phyloP scores from a whole-genome alignment of 2,888 invertebrate species.

The Orthosia gothica region DNA sequence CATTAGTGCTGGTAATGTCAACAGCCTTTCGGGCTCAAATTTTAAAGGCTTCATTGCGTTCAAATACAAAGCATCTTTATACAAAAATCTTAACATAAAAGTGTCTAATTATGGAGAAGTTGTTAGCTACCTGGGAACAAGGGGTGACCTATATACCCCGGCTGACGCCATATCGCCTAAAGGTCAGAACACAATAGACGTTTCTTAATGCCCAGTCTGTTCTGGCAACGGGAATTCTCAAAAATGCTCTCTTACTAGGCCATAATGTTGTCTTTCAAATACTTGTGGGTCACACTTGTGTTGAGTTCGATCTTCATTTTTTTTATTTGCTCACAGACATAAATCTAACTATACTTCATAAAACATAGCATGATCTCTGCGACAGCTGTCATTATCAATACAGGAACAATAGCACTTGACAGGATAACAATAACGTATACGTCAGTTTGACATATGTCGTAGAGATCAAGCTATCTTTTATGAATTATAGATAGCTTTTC shows the following conservation, averaged over 20 bases:
- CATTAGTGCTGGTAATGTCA: too few relatives aligned
- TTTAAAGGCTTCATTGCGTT: background rate
- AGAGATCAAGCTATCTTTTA: too few relatives aligned
- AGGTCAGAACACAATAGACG: conserved; percentile 30
- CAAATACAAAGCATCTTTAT: background rate
- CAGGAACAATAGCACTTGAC: too few relatives aligned
- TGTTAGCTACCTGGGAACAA: conserved; percentile 16
- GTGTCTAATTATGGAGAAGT: conserved; percentile 23
- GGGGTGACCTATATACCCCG: conserved; percentile 52
- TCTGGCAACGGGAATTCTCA: conserved; percentile 12
- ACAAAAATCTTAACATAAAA: background rate
- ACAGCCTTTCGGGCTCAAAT: background rate
- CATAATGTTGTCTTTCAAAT: conserved; percentile 1
- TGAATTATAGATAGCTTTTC: background rate
- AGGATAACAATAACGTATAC: too few relatives aligned
- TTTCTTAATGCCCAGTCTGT: conserved; percentile 28
- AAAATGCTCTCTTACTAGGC: background rate
- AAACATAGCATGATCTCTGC: too few relatives aligned
- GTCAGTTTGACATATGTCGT: too few relatives aligned
- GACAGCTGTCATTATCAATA: too few relatives aligned
- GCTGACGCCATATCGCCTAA: conserved; percentile 22
- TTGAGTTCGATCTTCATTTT: conserved; percentile 7
- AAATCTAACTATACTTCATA: too few relatives aligned
- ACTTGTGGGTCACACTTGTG: background rate
- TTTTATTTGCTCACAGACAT: background rate